These are phyloP conservation scores for Sylvia borin DNA, from an alignment of 2,797 vertebrate genomes.

Conservation along the genomic window DNA sequence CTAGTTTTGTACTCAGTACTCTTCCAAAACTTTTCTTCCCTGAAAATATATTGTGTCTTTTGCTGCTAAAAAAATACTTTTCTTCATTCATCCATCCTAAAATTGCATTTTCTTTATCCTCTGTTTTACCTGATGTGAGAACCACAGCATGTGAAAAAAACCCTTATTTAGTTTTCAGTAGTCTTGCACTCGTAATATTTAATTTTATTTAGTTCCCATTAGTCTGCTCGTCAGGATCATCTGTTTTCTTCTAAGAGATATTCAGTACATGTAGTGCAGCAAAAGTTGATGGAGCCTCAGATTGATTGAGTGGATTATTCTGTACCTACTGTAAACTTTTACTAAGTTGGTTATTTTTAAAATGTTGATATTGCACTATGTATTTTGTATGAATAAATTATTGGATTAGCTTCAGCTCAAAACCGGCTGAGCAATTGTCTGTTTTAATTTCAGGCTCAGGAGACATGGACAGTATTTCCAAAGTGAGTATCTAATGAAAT, in stretches of 20 bases:
- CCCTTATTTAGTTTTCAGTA: not conserved
- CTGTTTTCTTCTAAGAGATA: not conserved
- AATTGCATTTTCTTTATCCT: not conserved
- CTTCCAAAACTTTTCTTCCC: not conserved
- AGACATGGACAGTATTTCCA: conserved; percentile 98
- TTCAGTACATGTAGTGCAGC: not conserved
- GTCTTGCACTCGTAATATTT: not conserved
- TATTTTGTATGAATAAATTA: not conserved
- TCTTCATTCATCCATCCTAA: not conserved
- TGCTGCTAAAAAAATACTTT: not conserved
- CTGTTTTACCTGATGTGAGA: not conserved
- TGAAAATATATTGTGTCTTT: not conserved
- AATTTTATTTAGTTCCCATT: not conserved
- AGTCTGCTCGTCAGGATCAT: not conserved
- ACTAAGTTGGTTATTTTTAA: not conserved
- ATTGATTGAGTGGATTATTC: not conserved
- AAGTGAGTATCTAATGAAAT: conserved; percentile 79
- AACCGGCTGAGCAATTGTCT: conserved; percentile 56
- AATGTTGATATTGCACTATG: not conserved
- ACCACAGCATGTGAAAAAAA: not conserved
- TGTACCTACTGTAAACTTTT: not conserved
- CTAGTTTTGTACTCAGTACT: not conserved
- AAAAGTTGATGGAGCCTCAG: not conserved
- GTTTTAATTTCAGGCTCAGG: conserved; percentile 87
- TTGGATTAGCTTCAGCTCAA: not conserved